Percentiles rank a stretch among this genome's conserved stretches.
phyloP scores from a whole-genome alignment of 2,797 vertebrate genomes.

The Anas acuta region DNA sequence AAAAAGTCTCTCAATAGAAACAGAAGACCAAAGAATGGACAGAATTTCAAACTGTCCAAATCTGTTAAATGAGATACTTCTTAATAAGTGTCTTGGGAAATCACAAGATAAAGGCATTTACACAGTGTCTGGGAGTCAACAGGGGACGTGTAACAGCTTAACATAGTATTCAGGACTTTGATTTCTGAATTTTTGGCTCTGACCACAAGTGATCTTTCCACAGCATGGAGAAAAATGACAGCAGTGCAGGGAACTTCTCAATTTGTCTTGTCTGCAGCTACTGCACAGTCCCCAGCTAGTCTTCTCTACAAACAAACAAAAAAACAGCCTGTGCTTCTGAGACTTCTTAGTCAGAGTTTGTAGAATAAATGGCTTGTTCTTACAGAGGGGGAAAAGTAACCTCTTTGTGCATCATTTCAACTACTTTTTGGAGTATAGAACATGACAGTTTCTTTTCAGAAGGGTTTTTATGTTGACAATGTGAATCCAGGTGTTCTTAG shows the following conservation, averaged over 20 bases:
- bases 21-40: neutral
- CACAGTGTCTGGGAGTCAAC: rapidly evolving
- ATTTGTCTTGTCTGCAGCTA: neutral
- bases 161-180: neutral
- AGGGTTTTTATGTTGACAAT: neutral
- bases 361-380: neutral
- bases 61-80: neutral
- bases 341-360: neutral
- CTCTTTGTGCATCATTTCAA: neutral
- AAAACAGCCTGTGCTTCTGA: neutral
- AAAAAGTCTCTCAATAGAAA: neutral
- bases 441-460: neutral
- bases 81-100: neutral
- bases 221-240: neutral
- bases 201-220: neutral
- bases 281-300: neutral
- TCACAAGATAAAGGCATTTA: neutral
- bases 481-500: neutral
- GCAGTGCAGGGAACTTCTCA: neutral
- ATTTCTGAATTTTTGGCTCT: neutral
- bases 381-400: neutral
- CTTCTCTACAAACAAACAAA: neutral
- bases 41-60: neutral
- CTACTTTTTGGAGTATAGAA: neutral
- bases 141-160: neutral